Evolutionary conservation across 2,888 invertebrate genomes (phyloP).

Genomic region (Chalcosyrphus nemorum): DNA sequence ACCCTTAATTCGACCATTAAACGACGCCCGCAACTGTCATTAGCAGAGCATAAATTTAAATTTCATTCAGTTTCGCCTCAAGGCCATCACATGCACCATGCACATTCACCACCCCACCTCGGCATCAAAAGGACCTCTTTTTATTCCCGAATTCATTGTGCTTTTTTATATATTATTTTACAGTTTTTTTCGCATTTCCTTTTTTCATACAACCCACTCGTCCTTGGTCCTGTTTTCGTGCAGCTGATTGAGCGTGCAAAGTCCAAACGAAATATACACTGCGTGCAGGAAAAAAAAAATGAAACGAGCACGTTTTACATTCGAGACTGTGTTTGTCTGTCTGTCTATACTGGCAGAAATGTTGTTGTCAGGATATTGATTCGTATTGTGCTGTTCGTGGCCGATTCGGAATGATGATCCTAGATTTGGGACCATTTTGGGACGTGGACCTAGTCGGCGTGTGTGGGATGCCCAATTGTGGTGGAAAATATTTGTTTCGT

Average conservation of each 20-base stretch:
- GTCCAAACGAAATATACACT: not conserved
- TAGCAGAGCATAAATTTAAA: slow-evolving; percentile 34
- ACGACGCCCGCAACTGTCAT: slow-evolving; percentile 31
- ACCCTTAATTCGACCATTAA: slow-evolving; percentile 38
- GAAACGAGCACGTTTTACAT: not conserved
- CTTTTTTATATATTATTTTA: slow-evolving; percentile 24
- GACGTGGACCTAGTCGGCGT: not conserved
- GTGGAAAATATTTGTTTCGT: slow-evolving; percentile 26
- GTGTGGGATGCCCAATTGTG: slow-evolving; percentile 13
- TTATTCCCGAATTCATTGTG: slow-evolving; percentile 33
- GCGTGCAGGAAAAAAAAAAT: not conserved
- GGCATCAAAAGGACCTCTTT: slow-evolving; percentile 25
- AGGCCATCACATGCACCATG: slow-evolving; percentile 25
- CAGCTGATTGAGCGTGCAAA: slow-evolving; percentile 1
- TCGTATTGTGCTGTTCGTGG: slow-evolving; percentile 50
- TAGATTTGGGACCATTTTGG: not conserved
- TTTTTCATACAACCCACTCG: slow-evolving; percentile 7
- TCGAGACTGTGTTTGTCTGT: not conserved
- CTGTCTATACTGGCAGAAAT: slow-evolving; percentile 12
- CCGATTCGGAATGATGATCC: slow-evolving; percentile 38
- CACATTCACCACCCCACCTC: not conserved
- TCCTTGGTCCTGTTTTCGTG: slow-evolving; percentile 22
- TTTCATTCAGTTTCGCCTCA: slow-evolving; percentile 28
- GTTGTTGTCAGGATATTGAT: slow-evolving; percentile 37
- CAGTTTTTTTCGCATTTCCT: not conserved